Evolutionary conservation across 30 jellyfish, hydroid and myxozoan species (phyloP).

Genomic region (Hydractinia symbiolongicarpus): DNA sequence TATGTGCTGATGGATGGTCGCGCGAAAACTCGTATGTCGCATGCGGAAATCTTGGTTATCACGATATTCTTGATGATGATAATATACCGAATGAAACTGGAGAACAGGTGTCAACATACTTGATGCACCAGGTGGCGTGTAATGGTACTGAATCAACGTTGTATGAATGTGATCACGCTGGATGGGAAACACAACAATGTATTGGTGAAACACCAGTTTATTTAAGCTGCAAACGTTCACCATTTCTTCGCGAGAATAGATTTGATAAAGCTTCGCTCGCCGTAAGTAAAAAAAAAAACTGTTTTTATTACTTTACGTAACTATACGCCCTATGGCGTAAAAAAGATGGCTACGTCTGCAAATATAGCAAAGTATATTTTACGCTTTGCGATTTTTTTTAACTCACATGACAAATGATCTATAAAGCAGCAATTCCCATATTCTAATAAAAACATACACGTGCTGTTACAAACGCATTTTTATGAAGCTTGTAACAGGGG

Average conservation of each 20-base stretch:
- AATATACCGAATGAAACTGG: neutral
- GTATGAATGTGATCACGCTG: conserved; percentile 65
- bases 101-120: neutral
- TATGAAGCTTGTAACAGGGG: too few relatives aligned
- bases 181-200: conserved; percentile 70
- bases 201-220: conserved; percentile 45
- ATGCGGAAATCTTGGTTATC: conserved; percentile 95
- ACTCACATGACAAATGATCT: too few relatives aligned
- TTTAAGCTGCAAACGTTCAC: conserved; percentile 65
- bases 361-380: too few relatives aligned
- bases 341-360: too few relatives aligned
- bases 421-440: too few relatives aligned
- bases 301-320: too few relatives aligned
- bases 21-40: conserved; percentile 66
- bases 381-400: too few relatives aligned
- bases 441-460: too few relatives aligned
- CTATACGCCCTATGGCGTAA: too few relatives aligned
- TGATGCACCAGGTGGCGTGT: conserved; percentile 37
- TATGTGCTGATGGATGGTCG: conserved; percentile 80
- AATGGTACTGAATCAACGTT: conserved; percentile 68
- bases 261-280: conserved; percentile 25
- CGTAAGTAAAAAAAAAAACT: conserved; percentile 2
- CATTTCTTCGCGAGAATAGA: conserved; percentile 56
- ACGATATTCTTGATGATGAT: conserved; percentile 31
- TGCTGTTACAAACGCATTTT: too few relatives aligned